Evolutionary conservation across 2,797 vertebrate species (phyloP), one percentile per base, ranked within the genome.

Genomic region (Notoglanidium macrostoma): DNA sequence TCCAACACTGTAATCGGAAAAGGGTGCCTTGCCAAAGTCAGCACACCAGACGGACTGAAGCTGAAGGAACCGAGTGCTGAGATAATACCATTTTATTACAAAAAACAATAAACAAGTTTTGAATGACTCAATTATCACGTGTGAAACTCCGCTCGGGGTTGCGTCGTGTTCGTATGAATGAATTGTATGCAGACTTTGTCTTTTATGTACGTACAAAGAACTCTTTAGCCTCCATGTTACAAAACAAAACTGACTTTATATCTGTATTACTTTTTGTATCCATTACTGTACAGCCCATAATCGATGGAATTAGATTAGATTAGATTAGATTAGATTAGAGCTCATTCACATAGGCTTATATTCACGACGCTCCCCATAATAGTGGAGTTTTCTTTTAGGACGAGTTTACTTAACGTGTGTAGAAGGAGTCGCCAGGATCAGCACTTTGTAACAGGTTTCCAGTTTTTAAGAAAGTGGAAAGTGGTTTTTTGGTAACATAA

Each of bases 11-110:
- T 76, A 5, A 46, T 77, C 1, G n/a, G n/a, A n/a, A 76, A 57
- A 19, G n/a, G 10, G 70, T 7, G 68, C 29, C 9, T 29, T 83
- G 55, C 86, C 79, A 87, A 77, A 68, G 19, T 46, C 72, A 87
- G 74, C 72, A 84, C 26, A 72, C 26, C 46, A 65, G 44, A n/a
- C 29, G 46, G 40, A 65, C 65, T 35, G 78, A 65, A 76, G 70
- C 29, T 23, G 59, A n/a, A 21, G 81, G 51, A 57, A 68, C 54
- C 40, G 23, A 81, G 40, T 17, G 2, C 85, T 82, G 21, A 76
- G 57, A 74, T 84, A 87, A 84, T 67, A 55, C 46, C 59, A 32
- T 23, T 23, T 4, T 35, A 79, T 57, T 21, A 35, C 17, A 2
- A 10, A 79, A 35, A 19, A 57, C 40, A 76, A 76, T 49, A n/a